Evolutionary conservation across 2,888 invertebrate genomes (phyloP).

Genomic region (Drosophila bunnanda): DNA sequence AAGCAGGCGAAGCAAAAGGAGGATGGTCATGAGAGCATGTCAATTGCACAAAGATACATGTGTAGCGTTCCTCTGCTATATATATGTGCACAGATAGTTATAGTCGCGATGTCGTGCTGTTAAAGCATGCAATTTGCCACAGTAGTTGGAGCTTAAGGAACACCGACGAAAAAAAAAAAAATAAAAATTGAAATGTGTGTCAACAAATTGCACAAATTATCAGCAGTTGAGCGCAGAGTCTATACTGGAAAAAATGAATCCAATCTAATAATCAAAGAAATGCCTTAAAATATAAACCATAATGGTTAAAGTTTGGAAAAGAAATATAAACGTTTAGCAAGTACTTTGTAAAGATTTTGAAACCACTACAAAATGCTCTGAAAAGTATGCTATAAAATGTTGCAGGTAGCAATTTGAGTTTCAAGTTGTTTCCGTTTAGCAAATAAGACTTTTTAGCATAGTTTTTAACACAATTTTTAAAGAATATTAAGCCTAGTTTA

Average conservation of each 20-base stretch:
- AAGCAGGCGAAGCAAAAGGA: conserved; percentile 26
- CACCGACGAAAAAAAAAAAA: conserved; percentile 10
- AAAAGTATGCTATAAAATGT: neutral
- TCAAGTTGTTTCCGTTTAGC: too few relatives aligned
- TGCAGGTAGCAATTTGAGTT: too few relatives aligned
- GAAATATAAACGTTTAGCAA: accelerated
- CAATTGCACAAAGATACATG: conserved; percentile 45
- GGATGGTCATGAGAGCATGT: conserved; percentile 43
- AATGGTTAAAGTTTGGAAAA: neutral
- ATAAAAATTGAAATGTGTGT: conserved; percentile 66
- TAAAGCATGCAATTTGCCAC: conserved; percentile 46
- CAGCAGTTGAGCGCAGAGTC: conserved; percentile 35
- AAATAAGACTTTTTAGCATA: neutral
- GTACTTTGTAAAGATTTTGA: neutral
- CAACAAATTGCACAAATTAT: conserved; percentile 73
- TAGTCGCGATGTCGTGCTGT: conserved; percentile 54
- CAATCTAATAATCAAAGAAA: neutral
- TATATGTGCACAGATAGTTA: conserved; percentile 14
- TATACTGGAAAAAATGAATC: conserved; percentile 4
- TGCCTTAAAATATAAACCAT: too few relatives aligned
- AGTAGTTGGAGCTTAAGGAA: conserved; percentile 16
- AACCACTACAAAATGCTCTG: neutral
- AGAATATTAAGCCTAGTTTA: too few relatives aligned
- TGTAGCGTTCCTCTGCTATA: conserved; percentile 4
- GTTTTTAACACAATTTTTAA: neutral